Evolutionary conservation across 2,888 invertebrate species (phyloP).

Genomic region (Sthenelais limicola): DNA sequence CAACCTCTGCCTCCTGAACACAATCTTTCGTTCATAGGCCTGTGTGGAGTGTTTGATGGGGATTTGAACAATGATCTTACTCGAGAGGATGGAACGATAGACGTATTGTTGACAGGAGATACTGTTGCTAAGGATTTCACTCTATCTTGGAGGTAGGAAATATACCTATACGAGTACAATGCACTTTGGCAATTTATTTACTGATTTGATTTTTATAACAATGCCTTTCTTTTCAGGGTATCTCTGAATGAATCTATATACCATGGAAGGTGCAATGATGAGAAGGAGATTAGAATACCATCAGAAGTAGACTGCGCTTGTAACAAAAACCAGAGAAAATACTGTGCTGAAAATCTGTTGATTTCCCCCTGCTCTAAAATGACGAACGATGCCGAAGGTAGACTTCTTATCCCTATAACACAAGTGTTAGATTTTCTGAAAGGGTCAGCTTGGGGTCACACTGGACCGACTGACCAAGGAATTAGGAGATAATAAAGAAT

Average conservation of each 20-base stretch:
- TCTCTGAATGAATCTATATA: slow-evolving; percentile 11
- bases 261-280: background rate
- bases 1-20: too few species aligned
- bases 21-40: too few species aligned
- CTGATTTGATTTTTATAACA: background rate
- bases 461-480: too few species aligned
- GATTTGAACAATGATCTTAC: slow-evolving; percentile 32
- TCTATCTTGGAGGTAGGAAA: slow-evolving; percentile 35
- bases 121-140: slow-evolving; percentile 30
- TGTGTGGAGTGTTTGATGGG: slow-evolving; percentile 37
- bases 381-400: slow-evolving; percentile 4
- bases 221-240: slow-evolving; percentile 15
- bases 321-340: background rate
- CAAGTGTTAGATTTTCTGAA: too few species aligned
- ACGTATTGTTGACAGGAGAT: background rate
- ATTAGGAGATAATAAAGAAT: too few species aligned
- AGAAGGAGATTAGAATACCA: background rate
- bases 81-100: slow-evolving; percentile 25
- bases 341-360: slow-evolving; percentile 8
- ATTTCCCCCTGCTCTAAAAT: slow-evolving; percentile 13
- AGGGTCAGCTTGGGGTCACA: too few species aligned
- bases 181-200: background rate
- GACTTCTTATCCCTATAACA: background rate
- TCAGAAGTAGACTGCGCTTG: slow-evolving; percentile 12
- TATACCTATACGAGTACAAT: background rate